Percentiles rank a stretch among this genome's conserved stretches.
These are phyloP conservation scores for Machimus rusticus DNA, from an alignment of 2,888 invertebrate genomes.

Conservation along the genomic window DNA sequence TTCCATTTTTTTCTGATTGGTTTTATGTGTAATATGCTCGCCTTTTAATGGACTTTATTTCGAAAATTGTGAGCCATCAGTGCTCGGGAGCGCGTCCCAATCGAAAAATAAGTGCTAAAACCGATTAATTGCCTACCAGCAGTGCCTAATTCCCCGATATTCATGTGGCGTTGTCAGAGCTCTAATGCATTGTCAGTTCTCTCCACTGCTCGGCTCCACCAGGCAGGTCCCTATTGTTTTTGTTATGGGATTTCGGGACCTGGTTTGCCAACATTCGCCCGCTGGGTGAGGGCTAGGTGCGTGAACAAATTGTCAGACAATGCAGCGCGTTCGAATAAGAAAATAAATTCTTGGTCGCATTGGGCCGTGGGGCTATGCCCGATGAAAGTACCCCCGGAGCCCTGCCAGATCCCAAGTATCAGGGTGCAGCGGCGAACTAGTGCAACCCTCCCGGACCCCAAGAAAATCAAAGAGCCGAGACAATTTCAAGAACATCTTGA, in stretches of 20 bases:
- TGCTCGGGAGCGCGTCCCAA: not conserved
- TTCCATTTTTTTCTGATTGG: slow-evolving; percentile 40
- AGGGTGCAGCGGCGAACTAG: not conserved
- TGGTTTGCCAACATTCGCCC: not conserved
- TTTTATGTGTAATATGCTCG: slow-evolving; percentile 5
- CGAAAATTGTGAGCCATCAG: not conserved
- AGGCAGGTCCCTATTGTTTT: slow-evolving; percentile 9
- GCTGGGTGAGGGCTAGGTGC: not conserved
- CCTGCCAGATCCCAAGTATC: not conserved
- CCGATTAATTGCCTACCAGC: not conserved
- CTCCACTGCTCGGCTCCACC: not conserved
- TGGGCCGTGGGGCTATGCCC: not conserved
- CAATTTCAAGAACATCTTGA: not conserved
- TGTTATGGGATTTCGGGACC: not conserved
- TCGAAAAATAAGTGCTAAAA: not conserved
- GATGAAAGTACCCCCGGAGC: not conserved
- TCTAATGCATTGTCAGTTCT: slow-evolving; percentile 9
- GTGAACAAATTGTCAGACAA: not conserved
- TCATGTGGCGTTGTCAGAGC: slow-evolving; percentile 21
- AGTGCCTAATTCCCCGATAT: not conserved
- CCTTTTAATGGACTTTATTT: not conserved
- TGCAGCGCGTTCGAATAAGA: not conserved
- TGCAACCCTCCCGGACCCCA: not conserved
- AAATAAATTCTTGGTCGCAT: not conserved
- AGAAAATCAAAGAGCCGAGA: not conserved